These are phyloP conservation scores for Probosciger aterrimus DNA, from an alignment of 2,113 vertebrate species.

Conservation along the genomic window DNA sequence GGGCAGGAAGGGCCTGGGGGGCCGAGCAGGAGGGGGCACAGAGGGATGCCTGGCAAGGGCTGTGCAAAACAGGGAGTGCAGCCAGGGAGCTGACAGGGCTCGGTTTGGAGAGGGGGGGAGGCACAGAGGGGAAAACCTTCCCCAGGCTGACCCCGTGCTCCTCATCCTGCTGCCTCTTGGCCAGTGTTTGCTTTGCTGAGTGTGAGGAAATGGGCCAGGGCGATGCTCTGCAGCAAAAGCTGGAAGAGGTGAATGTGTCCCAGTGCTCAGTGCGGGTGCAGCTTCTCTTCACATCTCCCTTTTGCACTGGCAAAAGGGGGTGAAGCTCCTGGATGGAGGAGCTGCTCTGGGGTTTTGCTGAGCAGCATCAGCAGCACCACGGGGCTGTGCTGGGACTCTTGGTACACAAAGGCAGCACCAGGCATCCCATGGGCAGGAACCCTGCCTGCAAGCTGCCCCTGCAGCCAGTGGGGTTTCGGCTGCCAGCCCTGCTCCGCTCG, in stretches of 20 bases:
- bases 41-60: neutral
- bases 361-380: rapidly evolving
- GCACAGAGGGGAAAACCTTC: neutral
- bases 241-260: neutral
- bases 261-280: rapidly evolving
- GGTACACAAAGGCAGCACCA: neutral
- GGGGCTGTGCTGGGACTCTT: neutral
- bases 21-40: neutral
- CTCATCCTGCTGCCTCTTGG: neutral
- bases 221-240: neutral
- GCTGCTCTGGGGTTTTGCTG: neutral
- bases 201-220: neutral
- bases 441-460: neutral
- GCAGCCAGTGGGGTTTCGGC: neutral
- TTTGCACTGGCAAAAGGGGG: neutral
- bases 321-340: neutral
- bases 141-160: neutral
- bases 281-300: neutral
- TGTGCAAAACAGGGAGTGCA: neutral
- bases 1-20: conserved; percentile 58
- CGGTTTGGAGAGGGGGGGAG: neutral
- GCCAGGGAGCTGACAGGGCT: neutral
- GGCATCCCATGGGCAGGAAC: rapidly evolving
- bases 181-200: neutral
- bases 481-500: neutral